phyloP scores from a whole-genome alignment of 92 coral and sea anemone species.

The Parazoanthus atlanticus region DNA sequence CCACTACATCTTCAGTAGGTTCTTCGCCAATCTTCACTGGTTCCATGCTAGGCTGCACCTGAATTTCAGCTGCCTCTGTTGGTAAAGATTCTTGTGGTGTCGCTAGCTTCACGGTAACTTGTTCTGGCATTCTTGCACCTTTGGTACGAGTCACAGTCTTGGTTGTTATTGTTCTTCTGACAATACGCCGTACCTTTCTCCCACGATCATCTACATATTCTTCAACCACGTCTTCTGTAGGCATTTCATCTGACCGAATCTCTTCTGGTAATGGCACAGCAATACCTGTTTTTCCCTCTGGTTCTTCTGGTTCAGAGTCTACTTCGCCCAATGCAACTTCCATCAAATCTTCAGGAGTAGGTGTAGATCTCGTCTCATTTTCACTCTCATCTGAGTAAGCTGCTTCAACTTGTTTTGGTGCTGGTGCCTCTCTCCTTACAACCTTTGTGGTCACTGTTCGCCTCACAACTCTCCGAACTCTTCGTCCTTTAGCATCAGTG shows the following conservation, averaged over 20 bases:
- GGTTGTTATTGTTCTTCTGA: conserved; percentile 54
- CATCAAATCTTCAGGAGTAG: conserved; percentile 37
- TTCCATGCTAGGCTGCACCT: background rate
- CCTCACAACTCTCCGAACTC: conserved; percentile 71
- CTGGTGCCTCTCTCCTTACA: conserved; percentile 25
- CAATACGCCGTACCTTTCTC: conserved; percentile 68
- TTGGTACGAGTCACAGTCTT: conserved; percentile 40
- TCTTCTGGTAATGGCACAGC: background rate
- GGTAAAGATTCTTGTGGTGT: conserved; percentile 45
- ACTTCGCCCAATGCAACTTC: conserved; percentile 29
- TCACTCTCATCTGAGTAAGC: background rate
- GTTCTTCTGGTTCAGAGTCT: background rate
- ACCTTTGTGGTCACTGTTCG: conserved; percentile 57
- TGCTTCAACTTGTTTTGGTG: background rate
- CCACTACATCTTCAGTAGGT: conserved; percentile 58
- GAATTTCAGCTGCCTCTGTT: background rate
- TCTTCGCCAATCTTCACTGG: conserved; percentile 33
- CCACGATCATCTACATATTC: conserved; percentile 79
- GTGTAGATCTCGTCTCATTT: background rate
- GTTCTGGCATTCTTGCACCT: conserved; percentile 39
- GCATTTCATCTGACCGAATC: conserved; percentile 37
- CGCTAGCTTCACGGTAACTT: conserved; percentile 26
- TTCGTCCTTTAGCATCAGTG: conserved; percentile 79
- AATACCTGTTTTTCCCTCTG: background rate
- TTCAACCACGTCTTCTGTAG: conserved; percentile 60